Percentiles rank a stretch among this genome's conserved stretches.
phyloP scores from a whole-genome alignment of 2,797 vertebrate species.

The Scyliorhinus canicula region DNA sequence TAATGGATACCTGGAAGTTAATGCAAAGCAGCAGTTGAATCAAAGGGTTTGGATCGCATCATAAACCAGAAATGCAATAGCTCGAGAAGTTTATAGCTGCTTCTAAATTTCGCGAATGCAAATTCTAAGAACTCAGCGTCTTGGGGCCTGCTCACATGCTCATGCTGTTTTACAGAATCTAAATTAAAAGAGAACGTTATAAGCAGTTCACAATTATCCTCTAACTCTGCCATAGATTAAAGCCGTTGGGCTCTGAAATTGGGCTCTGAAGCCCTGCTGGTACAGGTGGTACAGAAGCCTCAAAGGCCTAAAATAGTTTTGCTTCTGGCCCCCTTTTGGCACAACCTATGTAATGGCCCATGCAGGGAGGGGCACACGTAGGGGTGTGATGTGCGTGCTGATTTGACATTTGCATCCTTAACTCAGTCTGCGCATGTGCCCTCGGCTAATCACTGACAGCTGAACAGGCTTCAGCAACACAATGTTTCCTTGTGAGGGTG shows the following conservation, averaged over 20 bases:
- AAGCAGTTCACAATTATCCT: neutral
- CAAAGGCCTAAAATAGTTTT: neutral
- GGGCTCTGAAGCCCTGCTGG: neutral
- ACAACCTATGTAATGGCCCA: neutral
- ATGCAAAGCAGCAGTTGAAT: slow-evolving; percentile 13
- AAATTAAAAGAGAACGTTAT: neutral
- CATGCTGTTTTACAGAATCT: neutral
- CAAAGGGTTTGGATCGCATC: neutral
- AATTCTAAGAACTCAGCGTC: neutral
- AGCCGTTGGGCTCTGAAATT: neutral
- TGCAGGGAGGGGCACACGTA: neutral
- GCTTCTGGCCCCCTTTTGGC: neutral
- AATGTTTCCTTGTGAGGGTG: neutral
- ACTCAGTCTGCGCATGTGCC: neutral
- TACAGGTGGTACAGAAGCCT: neutral
- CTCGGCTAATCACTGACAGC: neutral
- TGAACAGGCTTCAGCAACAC: neutral
- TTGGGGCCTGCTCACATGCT: neutral
- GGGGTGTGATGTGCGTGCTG: neutral
- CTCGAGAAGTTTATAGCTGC: slow-evolving; percentile 10
- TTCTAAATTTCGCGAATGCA: neutral
- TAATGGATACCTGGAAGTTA: neutral
- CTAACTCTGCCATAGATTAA: neutral
- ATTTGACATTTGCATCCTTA: neutral
- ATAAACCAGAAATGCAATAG: neutral